Percentiles rank a stretch among this genome's conserved stretches.
Evolutionary conservation across 1,140 invertebrate species (phyloP).

Genomic region (Cotesia glomerata): DNA sequence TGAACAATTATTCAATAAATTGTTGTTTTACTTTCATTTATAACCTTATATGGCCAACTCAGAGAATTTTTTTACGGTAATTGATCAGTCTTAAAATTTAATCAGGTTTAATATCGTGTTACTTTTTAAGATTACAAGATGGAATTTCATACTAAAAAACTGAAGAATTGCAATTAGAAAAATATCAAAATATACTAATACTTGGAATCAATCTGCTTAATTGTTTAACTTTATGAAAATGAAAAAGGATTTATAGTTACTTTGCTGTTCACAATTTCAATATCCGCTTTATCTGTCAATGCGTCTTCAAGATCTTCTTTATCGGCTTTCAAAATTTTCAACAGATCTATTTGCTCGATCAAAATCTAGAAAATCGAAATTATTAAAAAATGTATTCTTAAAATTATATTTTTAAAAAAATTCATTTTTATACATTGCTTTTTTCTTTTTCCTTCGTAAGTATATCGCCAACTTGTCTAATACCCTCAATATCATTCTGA

Average conservation of each 20-base stretch:
- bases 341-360: constrained; percentile 64
- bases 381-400: constrained; percentile 10
- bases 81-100: no score
- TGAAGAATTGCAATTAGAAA: no score
- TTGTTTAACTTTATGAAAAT: background rate
- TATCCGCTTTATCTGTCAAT: constrained; percentile 75
- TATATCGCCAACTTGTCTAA: constrained; percentile 45
- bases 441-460: constrained; percentile 53
- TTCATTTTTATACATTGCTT: constrained; percentile 32
- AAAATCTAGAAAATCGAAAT: constrained; percentile 52
- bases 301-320: constrained; percentile 72
- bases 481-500: constrained; percentile 51
- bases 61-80: no score
- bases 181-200: no score
- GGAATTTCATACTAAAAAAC: no score
- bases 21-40: no score
- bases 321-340: constrained; percentile 69
- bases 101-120: no score
- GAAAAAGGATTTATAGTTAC: constrained; percentile 22
- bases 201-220: no score
- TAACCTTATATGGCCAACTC: no score
- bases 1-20: no score
- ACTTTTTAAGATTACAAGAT: no score
- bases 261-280: constrained; percentile 70
- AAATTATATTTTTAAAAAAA: background rate